phyloP scores from a whole-genome alignment of 2,113 vertebrate genomes.

The Ceratotherium simum region DNA sequence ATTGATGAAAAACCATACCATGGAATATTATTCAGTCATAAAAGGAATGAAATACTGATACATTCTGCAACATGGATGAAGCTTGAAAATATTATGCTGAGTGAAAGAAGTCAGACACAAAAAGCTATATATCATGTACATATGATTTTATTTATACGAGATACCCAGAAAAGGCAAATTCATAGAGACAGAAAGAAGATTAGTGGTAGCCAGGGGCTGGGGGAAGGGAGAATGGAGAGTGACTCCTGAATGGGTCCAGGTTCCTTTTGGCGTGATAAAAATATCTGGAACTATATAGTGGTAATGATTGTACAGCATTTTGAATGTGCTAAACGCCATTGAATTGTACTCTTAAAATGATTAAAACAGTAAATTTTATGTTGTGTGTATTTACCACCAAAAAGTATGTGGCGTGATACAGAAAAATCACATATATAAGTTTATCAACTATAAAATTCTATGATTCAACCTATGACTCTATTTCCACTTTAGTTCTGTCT shows the following conservation, averaged over 20 bases:
- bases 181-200: neutral
- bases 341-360: neutral
- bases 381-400: neutral
- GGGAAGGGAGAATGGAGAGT: too few species aligned
- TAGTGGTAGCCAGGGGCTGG: neutral
- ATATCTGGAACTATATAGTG: neutral
- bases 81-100: neutral
- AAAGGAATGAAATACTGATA: neutral
- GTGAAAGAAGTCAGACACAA: neutral
- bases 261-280: neutral
- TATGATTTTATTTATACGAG: neutral
- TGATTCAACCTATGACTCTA: neutral
- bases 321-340: neutral
- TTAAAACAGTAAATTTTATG: neutral
- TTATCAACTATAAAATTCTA: neutral
- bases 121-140: neutral
- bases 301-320: neutral
- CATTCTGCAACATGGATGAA: neutral
- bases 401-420: neutral
- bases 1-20: neutral
- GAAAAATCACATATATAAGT: neutral
- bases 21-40: neutral
- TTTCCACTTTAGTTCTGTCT: neutral
- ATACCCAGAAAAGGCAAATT: neutral
- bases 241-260: neutral